phyloP scores from a whole-genome alignment of 2,113 vertebrate genomes.

The Eptatretus burgeri region DNA sequence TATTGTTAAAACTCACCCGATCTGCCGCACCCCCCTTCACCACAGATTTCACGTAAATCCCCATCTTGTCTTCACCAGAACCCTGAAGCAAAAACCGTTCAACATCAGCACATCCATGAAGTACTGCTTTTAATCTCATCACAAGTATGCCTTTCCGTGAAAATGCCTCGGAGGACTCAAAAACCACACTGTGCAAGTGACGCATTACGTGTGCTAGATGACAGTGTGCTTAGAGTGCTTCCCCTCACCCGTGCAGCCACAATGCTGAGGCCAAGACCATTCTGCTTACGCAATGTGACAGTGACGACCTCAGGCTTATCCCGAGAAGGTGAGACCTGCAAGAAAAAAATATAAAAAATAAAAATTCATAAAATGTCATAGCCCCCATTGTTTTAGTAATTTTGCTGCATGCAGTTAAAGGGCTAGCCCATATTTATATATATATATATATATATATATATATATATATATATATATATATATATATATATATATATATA shows the following conservation, averaged over 20 bases:
- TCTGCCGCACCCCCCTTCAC: slow-evolving; percentile 91
- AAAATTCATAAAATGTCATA: too few species aligned
- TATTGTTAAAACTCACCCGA: slow-evolving; percentile 20
- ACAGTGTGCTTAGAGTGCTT: not conserved
- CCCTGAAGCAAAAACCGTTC: slow-evolving; percentile 22
- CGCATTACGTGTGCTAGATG: too few species aligned
- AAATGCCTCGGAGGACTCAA: too few species aligned
- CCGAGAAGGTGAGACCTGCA: slow-evolving; percentile 36
- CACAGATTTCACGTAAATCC: slow-evolving; percentile 91
- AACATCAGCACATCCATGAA: too few species aligned
- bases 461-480: too few species aligned
- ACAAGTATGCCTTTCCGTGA: not conserved
- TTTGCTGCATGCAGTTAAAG: too few species aligned
- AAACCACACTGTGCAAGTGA: too few species aligned
- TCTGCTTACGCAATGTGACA: slow-evolving; percentile 87
- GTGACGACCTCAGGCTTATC: slow-evolving; percentile 90
- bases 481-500: too few species aligned
- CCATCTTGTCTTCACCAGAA: slow-evolving; percentile 84
- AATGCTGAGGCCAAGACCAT: slow-evolving; percentile 94
- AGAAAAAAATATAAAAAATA: too few species aligned
- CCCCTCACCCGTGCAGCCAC: slow-evolving; percentile 77
- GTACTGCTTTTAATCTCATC: not conserved
- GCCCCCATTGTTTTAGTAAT: too few species aligned
- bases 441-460: too few species aligned
- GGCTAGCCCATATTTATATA: too few species aligned